Conservation (phyloP, 2,113 vertebrate genomes). For the Coregonus clupeaformis region DNA sequence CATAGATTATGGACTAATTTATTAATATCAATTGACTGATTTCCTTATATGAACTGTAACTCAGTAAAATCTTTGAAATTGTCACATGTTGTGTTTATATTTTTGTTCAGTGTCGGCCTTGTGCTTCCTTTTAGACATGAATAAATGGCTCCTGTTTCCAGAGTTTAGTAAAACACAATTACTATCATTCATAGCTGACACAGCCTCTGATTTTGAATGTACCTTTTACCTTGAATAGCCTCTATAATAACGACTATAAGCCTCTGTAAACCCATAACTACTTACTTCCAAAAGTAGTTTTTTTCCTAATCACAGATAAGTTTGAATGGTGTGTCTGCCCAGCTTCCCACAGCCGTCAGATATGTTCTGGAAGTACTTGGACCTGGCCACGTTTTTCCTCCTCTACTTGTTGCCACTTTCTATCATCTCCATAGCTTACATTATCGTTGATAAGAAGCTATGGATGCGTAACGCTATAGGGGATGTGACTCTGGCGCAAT, state of each 20-base stretch:
- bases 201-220: too few species aligned
- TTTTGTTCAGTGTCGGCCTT: too few species aligned
- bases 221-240: too few species aligned
- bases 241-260: too few species aligned
- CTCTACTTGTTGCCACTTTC: slow-evolving; percentile 76
- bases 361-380: slow-evolving; percentile 80
- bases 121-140: not conserved
- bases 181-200: not conserved
- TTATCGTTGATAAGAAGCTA: slow-evolving; percentile 77
- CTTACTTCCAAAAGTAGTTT: not conserved
- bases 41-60: too few species aligned
- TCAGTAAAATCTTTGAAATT: too few species aligned
- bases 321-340: slow-evolving; percentile 74
- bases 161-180: not conserved
- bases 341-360: slow-evolving; percentile 77
- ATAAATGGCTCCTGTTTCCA: not conserved
- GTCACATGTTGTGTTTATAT: too few species aligned
- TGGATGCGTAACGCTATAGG: slow-evolving; percentile 77
- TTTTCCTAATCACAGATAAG: slow-evolving; percentile 65
- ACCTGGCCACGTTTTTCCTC: slow-evolving; percentile 76
- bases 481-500: slow-evolving; percentile 79
- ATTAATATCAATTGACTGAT: too few species aligned
- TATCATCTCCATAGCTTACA: slow-evolving; percentile 73
- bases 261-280: too few species aligned
- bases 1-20: too few species aligned